A percentile compares a stretch with the other conserved stretches of the same genome.
Conservation (phyloP, 2,113 vertebrate genomes). For the Porphyrio hochstetteri region DNA sequence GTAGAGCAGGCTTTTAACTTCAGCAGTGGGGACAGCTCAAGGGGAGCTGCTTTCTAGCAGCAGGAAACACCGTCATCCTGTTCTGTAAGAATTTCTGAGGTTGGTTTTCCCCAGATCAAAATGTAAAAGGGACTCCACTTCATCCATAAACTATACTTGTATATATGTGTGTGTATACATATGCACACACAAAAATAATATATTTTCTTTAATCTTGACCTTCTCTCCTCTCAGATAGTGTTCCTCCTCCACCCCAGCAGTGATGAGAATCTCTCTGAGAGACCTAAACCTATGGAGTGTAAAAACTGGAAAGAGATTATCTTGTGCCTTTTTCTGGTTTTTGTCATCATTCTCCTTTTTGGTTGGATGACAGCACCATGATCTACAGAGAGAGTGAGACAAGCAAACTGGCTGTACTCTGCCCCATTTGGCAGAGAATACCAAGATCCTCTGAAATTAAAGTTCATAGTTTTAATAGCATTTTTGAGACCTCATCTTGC, state of each 20-base stretch:
- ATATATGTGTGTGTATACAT: not conserved
- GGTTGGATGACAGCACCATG: conserved; percentile 44
- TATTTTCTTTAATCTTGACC: conserved; percentile 18
- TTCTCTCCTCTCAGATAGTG: not conserved
- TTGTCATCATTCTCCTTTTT: conserved; percentile 42
- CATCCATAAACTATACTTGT: not conserved
- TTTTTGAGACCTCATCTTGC: conserved; percentile 69
- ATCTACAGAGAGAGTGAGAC: conserved; percentile 56
- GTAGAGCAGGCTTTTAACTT: conserved; percentile 46
- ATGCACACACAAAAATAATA: not conserved
- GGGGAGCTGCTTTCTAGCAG: not conserved
- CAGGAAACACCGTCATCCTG: not conserved
- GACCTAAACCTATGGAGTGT: conserved; percentile 10
- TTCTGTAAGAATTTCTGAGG: conserved; percentile 8
- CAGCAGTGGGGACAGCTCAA: conserved; percentile 1
- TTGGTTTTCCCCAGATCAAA: conserved; percentile 21
- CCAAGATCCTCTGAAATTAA: conserved; percentile 53
- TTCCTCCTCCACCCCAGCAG: conserved; percentile 1
- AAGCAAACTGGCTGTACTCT: conserved; percentile 37
- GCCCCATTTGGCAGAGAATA: conserved; percentile 58
- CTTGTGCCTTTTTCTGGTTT: conserved; percentile 24
- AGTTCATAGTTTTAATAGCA: conserved; percentile 70
- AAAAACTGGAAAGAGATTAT: conserved; percentile 46
- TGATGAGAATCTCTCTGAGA: not conserved
- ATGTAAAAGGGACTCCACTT: not conserved